phyloP scores from a whole-genome alignment of 1,140 invertebrate species.

The Ips typographus region DNA sequence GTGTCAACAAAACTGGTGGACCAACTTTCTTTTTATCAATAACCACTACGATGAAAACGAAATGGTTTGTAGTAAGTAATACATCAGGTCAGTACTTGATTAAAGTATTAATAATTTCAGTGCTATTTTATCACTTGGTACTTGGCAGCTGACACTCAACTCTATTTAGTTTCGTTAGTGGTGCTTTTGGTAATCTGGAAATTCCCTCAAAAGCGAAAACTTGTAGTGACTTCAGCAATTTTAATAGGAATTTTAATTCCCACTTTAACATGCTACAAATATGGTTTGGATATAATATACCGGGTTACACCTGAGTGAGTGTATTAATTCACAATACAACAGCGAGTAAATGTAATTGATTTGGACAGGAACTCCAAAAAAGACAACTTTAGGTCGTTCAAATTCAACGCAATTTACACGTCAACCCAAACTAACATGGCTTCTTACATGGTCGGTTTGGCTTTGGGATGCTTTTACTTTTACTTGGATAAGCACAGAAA shows the following conservation, averaged over 20 bases:
- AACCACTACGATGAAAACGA: constrained; percentile 35
- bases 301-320: constrained; percentile 38
- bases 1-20: constrained; percentile 40
- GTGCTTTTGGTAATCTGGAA: constrained; percentile 36
- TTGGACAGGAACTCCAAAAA: constrained; percentile 35
- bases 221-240: constrained; percentile 21
- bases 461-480: constrained; percentile 38
- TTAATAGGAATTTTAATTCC: constrained; percentile 32
- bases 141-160: constrained; percentile 40
- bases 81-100: neutral
- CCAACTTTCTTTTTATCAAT: constrained; percentile 38
- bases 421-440: constrained; percentile 38
- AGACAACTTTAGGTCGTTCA: constrained; percentile 31
- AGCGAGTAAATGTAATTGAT: neutral
- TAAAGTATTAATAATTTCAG: constrained; percentile 28
- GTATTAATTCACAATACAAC: constrained; percentile 6
- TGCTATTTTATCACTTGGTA: constrained; percentile 41
- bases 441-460: constrained; percentile 39
- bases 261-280: constrained; percentile 26
- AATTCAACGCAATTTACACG: constrained; percentile 36
- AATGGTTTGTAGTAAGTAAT: constrained; percentile 30
- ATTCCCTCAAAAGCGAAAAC: constrained; percentile 19
- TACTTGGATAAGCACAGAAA: constrained; percentile 15
- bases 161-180: constrained; percentile 37
- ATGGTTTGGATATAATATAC: constrained; percentile 36